Percentiles rank a stretch among this genome's conserved stretches.
Conservation (phyloP, 2,113 vertebrate genomes). For the Eudyptes chrysolophus region DNA sequence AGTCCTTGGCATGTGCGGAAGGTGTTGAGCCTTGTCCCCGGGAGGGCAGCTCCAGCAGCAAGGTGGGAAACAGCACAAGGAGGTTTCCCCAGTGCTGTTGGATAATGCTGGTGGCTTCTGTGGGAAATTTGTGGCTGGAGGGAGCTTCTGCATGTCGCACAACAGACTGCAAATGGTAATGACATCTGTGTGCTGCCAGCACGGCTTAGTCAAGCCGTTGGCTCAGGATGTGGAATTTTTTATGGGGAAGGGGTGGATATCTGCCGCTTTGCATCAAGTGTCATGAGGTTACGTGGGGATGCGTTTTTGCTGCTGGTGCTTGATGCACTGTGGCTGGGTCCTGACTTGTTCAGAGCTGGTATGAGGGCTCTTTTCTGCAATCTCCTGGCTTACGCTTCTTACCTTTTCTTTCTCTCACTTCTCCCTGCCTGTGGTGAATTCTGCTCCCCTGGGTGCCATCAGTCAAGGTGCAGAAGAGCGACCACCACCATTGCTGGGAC, state of each 20-base stretch:
- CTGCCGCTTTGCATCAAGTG: neutral
- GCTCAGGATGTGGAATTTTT: neutral
- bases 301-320: neutral
- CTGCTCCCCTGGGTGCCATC: constrained; percentile 5
- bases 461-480: constrained; percentile 96
- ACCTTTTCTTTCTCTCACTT: neutral
- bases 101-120: neutral
- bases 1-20: neutral
- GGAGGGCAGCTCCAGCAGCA: neutral
- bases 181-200: neutral
- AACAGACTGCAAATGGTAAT: neutral
- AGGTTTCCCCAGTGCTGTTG: neutral
- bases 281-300: neutral
- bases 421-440: neutral
- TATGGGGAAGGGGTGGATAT: neutral
- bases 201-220: neutral
- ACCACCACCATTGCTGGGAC: constrained; percentile 90
- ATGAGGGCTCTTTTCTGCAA: neutral
- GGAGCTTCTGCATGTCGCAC: fast-evolving
- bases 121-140: neutral
- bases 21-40: neutral
- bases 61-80: neutral
- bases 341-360: neutral
- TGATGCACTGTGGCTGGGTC: neutral
- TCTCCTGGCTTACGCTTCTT: neutral